Base-by-base conservation (phyloP, 2,797 vertebrate species). In the Semotilus atromaculatus region DNA sequence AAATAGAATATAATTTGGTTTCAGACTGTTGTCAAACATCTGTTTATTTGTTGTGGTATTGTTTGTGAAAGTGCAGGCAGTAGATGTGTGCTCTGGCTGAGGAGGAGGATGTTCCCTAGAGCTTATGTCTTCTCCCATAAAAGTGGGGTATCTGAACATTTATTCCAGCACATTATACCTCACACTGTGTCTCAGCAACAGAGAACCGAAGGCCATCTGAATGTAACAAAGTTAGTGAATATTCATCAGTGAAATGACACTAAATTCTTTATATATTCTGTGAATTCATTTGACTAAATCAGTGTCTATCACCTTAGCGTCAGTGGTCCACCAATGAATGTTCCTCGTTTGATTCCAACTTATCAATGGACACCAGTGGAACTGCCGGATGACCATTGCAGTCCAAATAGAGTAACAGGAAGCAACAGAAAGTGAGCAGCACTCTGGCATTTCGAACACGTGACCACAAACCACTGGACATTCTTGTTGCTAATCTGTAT, bases 101-200 rank as follows among this genome's bases (percentile, higher is more conserved):
- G n/a, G 91, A 64, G 31, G 91, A 96, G 89, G 85, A 97, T 97
- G 96, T 96, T 95, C 91, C 94, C 95, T 90, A 95, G 95, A 88
- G 90, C 92, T 83, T 90, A 92, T 86, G 91, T 93, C 85, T 94
- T 95, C 62, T 83, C 81, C 82, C 91, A 90, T 90, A 93, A 90
- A 79, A 85, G 83, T 78, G 93, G 92, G 19, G 92, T 89, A 14
- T 88, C 85, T 72, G 48, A 2, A 87, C 72, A 66, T 85, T 86
- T 91, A 86, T 91, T 92, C 86, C 86, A 91, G 31, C 7, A 81
- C 86, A 86, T 88, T 83, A 0, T 83, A 86, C 92, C 93, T 84
- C 10, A 85, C 81, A 19, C 87, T 86, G 29, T 91, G 67, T 90
- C 92, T 88, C 92, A 88, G 26, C 95, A 93, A 86, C 94, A 87